Evolutionary conservation across 2,888 invertebrate species (phyloP).

Genomic region (Rhamphomyia laevipes): DNA sequence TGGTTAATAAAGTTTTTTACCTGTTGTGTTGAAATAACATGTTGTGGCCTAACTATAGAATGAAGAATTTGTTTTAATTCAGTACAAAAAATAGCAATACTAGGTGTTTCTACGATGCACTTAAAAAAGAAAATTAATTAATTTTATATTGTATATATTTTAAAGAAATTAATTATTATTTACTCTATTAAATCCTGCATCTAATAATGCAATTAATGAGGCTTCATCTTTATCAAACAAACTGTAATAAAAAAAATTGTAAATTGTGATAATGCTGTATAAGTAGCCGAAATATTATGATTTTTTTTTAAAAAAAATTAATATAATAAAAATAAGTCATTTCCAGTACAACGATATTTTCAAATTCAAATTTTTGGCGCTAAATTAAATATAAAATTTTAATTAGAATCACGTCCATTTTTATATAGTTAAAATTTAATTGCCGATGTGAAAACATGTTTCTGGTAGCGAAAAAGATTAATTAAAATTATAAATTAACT

Average conservation of each 20-base stretch:
- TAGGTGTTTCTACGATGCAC: slow-evolving; percentile 57
- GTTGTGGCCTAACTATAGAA: slow-evolving; percentile 61
- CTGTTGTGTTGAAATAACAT: slow-evolving; percentile 59
- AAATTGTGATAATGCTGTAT: no score
- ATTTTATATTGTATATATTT: background rate
- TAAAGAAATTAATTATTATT: slow-evolving; percentile 30
- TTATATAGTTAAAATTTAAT: slow-evolving; percentile 14
- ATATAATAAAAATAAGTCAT: no score
- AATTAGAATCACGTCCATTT: no score
- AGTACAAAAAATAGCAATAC: slow-evolving; percentile 46
- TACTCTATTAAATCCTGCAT: slow-evolving; percentile 82
- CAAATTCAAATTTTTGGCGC: no score
- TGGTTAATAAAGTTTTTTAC: slow-evolving; percentile 18
- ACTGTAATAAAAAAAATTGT: slow-evolving; percentile 53
- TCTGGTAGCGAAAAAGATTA: no score
- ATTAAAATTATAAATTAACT: no score
- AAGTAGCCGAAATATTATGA: no score
- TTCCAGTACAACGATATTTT: no score
- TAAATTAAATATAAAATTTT: no score
- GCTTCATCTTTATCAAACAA: slow-evolving; percentile 74
- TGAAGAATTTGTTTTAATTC: slow-evolving; percentile 70
- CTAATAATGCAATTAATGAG: slow-evolving; percentile 60
- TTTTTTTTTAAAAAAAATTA: no score
- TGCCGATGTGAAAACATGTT: no score
- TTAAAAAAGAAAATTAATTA: slow-evolving; percentile 26